Evolutionary conservation across 2,113 vertebrate species (phyloP), one percentile per base, ranked within the genome.

Genomic region (Asarcornis scutulata): DNA sequence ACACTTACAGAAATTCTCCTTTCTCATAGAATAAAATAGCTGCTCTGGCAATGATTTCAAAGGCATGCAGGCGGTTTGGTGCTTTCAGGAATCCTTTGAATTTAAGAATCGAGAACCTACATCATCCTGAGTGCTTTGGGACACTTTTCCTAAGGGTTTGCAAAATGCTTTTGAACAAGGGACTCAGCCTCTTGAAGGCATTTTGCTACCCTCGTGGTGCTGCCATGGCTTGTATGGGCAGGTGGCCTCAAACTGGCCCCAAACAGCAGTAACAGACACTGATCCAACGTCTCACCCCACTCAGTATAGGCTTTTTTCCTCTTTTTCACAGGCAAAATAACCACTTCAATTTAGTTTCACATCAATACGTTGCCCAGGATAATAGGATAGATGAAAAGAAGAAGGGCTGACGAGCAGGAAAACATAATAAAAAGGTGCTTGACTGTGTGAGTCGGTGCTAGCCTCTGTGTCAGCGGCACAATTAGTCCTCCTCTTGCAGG

Each of bases 381-480:
- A 96, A 94, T 80, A 91, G 83, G 75, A 83, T 2, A 95, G 89
- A 93, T 96, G 44, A 91, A 93, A 94, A 86, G 88, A 92, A 96
- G 93, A 38, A 50, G 75, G 69, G 71, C 77, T 93, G 96, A 94
- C 58, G 92, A 93, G 88, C 71, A 56, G 85, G 92, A 93, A 96
- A 93, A 91, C 48, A 66, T 92, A 93, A 93, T 96, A 95, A 94
- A 96, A 97, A 96, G 96, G 92, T 96, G 89, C 83, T 94, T 96
- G 93, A 93, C 92, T 92, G 94, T 1, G 0, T 91, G 95, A 95
- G 91, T 90, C 91, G 83, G 94, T 78, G 36, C 76, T 88, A 46
- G 92, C 82, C 83, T 40, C 71, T 6, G 79, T 96, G 95, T 96
- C 93, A 96, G 87, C 1, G 0, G 83, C 73, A 83, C 97, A 95